Conservation (phyloP, 2,113 vertebrate genomes). For the Heterotis niloticus region DNA sequence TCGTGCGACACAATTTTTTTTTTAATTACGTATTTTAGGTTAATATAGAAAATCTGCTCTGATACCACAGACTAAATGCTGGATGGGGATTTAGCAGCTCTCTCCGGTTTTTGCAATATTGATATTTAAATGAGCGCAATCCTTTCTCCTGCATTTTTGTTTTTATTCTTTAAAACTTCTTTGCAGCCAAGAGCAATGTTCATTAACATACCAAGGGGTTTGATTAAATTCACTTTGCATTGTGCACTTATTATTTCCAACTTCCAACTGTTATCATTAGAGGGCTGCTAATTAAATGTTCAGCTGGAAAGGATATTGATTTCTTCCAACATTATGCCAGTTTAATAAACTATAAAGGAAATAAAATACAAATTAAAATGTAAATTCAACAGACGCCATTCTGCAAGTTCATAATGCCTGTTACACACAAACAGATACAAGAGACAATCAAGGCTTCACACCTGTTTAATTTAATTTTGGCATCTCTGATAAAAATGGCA, state of each 20-base stretch:
- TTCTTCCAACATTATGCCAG: slow-evolving; percentile 12
- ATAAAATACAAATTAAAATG: slow-evolving; percentile 30
- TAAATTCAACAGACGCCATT: not conserved
- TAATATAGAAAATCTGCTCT: too few species aligned
- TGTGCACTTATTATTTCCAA: slow-evolving; percentile 3
- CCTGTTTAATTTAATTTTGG: not conserved
- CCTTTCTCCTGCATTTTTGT: not conserved
- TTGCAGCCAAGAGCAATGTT: not conserved
- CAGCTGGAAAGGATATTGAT: slow-evolving; percentile 22
- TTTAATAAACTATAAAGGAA: slow-evolving; percentile 22
- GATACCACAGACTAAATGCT: too few species aligned
- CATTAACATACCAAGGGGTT: slow-evolving; percentile 6
- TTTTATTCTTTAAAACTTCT: not conserved
- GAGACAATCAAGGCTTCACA: slow-evolving; percentile 2
- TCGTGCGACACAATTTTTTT: too few species aligned
- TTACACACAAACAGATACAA: slow-evolving; percentile 1
- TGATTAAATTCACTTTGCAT: slow-evolving; percentile 21
- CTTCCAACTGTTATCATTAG: slow-evolving; percentile 17
- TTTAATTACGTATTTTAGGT: too few species aligned
- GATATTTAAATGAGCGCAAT: too few species aligned
- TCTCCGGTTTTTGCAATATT: too few species aligned
- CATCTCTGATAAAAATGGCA: slow-evolving; percentile 6
- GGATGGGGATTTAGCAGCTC: too few species aligned
- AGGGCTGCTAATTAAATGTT: slow-evolving; percentile 24
- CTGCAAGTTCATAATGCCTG: slow-evolving; percentile 2